Conservation (phyloP, 2,797 vertebrate species). For the Acipenser transmontanus region DNA sequence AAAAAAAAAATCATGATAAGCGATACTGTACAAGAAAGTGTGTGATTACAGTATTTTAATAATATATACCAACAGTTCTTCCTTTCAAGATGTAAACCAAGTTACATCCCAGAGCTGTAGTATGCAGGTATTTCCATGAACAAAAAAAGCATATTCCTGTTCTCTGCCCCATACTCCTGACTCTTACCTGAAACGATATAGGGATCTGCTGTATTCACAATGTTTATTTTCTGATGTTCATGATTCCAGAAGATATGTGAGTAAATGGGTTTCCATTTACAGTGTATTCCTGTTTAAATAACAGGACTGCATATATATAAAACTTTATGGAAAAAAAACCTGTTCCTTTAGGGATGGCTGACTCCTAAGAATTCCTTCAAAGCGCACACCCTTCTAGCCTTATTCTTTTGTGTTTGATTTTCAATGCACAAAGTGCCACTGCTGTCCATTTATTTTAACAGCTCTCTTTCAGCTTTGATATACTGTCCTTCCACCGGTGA, state of each 20-base stretch:
- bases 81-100: conserved; percentile 49
- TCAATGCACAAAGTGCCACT: conserved; percentile 75
- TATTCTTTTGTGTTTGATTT: conserved; percentile 70
- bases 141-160: conserved; percentile 29
- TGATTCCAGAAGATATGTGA: conserved; percentile 29
- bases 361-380: conserved; percentile 54
- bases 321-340: conserved; percentile 22
- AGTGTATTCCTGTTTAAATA: too few species aligned
- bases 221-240: not conserved
- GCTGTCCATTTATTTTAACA: conserved; percentile 54
- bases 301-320: too few species aligned
- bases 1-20: conserved; percentile 62
- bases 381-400: conserved; percentile 74
- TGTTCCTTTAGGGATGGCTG: conserved; percentile 30
- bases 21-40: conserved; percentile 44
- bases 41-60: conserved; percentile 57
- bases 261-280: conserved; percentile 38
- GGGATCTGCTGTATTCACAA: not conserved
- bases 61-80: conserved; percentile 51
- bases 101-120: conserved; percentile 16
- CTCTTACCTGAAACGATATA: conserved; percentile 6
- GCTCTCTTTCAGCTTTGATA: conserved; percentile 59
- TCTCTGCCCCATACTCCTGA: conserved; percentile 23
- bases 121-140: not conserved
- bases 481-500: conserved; percentile 36